Base-by-base conservation (phyloP, 2,888 invertebrate genomes). In the Ephialtes manifestator region DNA sequence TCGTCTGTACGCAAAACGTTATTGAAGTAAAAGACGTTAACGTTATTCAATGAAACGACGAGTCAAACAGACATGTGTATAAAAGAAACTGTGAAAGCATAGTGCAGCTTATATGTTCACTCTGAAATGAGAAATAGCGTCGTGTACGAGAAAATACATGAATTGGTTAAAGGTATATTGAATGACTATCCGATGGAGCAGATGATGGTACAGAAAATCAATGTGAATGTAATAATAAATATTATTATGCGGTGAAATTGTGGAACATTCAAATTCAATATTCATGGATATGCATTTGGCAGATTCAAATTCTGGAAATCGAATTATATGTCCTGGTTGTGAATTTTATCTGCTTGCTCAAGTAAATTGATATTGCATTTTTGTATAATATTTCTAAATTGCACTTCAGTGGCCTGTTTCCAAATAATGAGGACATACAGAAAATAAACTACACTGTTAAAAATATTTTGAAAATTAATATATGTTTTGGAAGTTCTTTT, bases 1-100 rank as follows among this genome's bases (percentile, higher is more conserved):
- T 24, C 28, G 58, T 20, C 55, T 24, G 7, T 15, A 1, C 13
- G 28, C 28, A 28, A 58, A 58, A 58, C 11, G 58, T 58, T 58
- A 28, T 58, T 28, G 28, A 58, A 58, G 58, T 7, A 28, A 24
- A 28, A 24, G 58, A 58, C 58, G 58, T 58, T 58, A 58, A 3
- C 15, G 28, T 13, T 28, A 58, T 24, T 5, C 28, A 15, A 58
- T 58, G 1, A 24, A 28, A 28, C 3, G 28, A 58, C 28, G 58
- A 58, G 28, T 28, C 15, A 13, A n/a, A 7, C 24, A 11, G 13
- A 58, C 55, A 2, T 55, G 28, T 58, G 28, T 28, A 28, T 24
- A 28, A 13, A 53, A 13, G 58, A 28, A 24, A 10, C 13, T 11
- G 28, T 24, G 28, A 58, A 15, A 58, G 28, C 51, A 18, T 18